Evolutionary conservation across 2,797 vertebrate genomes (phyloP).

Genomic region (Tapirus indicus): DNA sequence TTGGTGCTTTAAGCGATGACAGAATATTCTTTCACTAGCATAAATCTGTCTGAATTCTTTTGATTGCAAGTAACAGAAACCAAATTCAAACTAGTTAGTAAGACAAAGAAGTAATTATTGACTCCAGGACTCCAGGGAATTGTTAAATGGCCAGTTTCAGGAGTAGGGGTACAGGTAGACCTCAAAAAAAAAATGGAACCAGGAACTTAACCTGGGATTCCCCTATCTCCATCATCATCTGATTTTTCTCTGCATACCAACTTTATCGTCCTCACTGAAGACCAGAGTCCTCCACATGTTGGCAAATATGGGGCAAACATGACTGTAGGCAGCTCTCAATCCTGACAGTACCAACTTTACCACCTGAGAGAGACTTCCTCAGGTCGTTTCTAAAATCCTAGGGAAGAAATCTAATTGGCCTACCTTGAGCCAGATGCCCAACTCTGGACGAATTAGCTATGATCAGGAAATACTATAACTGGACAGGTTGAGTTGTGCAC

Average conservation of each 20-base stretch:
- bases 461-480: neutral
- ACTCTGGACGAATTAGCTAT: neutral
- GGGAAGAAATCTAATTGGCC: neutral
- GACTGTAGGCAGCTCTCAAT: neutral
- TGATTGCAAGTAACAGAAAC: conserved; percentile 28
- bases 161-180: neutral
- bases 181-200: neutral
- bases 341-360: neutral
- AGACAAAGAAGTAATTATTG: neutral
- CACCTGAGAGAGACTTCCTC: neutral
- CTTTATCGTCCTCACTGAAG: neutral
- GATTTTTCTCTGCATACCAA: neutral
- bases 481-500: neutral
- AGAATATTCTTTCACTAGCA: neutral
- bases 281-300: neutral
- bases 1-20: neutral
- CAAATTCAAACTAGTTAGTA: conserved; percentile 31
- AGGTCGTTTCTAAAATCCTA: neutral
- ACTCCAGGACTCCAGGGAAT: neutral
- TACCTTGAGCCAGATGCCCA: neutral
- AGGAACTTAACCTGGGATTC: neutral
- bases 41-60: conserved; percentile 5
- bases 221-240: neutral
- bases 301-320: neutral
- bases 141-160: neutral